Conservation (phyloP, 1,140 invertebrate genomes). For the Camponotus floridanus region DNA sequence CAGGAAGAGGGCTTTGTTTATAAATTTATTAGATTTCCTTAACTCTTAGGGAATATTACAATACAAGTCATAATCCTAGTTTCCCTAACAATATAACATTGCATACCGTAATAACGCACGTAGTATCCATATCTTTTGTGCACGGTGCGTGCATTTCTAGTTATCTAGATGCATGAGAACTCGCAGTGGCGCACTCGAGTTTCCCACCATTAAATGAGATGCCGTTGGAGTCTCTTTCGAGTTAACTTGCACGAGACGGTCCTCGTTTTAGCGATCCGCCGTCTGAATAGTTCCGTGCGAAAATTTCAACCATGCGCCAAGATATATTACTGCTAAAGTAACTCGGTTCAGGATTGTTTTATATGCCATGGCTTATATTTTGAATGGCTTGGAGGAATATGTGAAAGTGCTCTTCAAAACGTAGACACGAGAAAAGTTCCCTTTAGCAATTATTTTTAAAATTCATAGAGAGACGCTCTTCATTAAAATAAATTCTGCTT, state of each 20-base stretch:
- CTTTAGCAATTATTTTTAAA: background rate
- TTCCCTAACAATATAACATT: constrained; percentile 2
- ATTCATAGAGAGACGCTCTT: background rate
- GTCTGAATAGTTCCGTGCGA: constrained; percentile 25
- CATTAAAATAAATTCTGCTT: background rate
- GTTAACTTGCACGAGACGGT: constrained; percentile 42
- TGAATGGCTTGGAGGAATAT: too few species aligned
- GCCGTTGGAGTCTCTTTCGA: constrained; percentile 36
- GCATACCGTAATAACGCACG: constrained; percentile 27
- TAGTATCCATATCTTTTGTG: constrained; percentile 22
- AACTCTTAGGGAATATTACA: constrained; percentile 1
- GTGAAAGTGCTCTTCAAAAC: background rate
- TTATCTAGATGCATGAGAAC: constrained; percentile 45
- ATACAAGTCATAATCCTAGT: background rate
- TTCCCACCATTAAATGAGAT: constrained; percentile 50
- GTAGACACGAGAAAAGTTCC: background rate
- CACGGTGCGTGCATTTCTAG: constrained; percentile 39
- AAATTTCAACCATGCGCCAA: background rate
- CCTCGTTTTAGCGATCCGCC: constrained; percentile 31
- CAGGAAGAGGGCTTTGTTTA: background rate
- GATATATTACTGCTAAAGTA: background rate
- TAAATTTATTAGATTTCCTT: constrained; percentile 10
- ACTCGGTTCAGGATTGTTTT: constrained; percentile 2
- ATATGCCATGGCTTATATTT: background rate
- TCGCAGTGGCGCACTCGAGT: constrained; percentile 31